Evolutionary conservation across 2,113 vertebrate genomes (phyloP).

Genomic region (Charina bottae): DNA sequence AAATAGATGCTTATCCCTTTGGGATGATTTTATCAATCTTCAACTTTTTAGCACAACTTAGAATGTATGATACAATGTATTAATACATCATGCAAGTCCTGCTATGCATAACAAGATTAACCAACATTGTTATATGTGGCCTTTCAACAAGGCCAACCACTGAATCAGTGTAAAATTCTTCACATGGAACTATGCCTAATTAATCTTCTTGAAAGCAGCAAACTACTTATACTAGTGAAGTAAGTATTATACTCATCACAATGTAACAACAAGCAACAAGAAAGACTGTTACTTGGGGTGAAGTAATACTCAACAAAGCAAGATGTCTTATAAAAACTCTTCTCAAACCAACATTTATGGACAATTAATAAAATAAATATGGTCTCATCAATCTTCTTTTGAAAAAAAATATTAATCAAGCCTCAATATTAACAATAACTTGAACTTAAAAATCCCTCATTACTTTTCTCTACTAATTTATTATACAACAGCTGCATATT

Average conservation of each 20-base stretch:
- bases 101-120: conserved; percentile 57
- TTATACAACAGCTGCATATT: conserved; percentile 44
- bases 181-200: conserved; percentile 73
- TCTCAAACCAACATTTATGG: conserved; percentile 2
- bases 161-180: conserved; percentile 77
- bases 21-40: conserved; percentile 31
- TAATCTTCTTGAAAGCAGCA: conserved; percentile 73
- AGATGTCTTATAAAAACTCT: conserved; percentile 12
- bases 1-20: conserved; percentile 20
- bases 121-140: conserved; percentile 62
- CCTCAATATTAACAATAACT: conserved; percentile 19
- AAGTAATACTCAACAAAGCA: fast-evolving
- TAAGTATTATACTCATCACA: conserved; percentile 66
- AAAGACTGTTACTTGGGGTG: conserved; percentile 24
- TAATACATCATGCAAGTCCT: neutral
- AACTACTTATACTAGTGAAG: conserved; percentile 68
- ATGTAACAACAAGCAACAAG: conserved; percentile 51
- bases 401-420: conserved; percentile 36
- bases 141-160: conserved; percentile 62
- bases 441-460: conserved; percentile 52
- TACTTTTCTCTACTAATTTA: conserved; percentile 46
- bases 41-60: conserved; percentile 50
- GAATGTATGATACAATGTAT: neutral
- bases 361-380: too few relatives aligned
- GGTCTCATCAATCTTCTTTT: conserved; percentile 18